Evolutionary conservation across 2,888 invertebrate genomes (phyloP), one percentile per base, ranked within the genome.

Genomic region (Chalcosyrphus nemorum): DNA sequence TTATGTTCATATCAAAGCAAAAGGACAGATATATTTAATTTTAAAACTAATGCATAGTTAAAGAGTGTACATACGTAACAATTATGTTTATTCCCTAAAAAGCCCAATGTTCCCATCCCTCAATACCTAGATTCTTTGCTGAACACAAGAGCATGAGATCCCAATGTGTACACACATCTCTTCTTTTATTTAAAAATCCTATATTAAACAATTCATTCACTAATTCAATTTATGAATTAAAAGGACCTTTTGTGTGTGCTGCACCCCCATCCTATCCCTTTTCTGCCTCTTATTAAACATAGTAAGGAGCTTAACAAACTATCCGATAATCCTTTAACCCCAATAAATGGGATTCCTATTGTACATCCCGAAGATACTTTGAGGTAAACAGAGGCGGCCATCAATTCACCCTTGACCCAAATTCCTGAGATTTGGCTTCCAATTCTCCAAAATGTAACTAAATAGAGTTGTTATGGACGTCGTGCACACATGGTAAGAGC

Each of bases 391-490:
- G 17, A 3, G 57, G 19, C n/a, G 57, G 19, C n/a, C 38, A 57
- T 57, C 38, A 38, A 38, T 24, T 57, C 57, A 57, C 57, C 57
- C 61, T 61, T 61, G 61, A 61, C 61, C 61, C n/a, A 38, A 17
- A 56, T 35, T 35, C n/a, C 11, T 6, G 27, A 56, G 11, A 35
- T 32, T 9, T 32, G 15, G 54, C 6, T 19, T 5, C 29, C 35
- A 4, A 6, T 24, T 2, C 11, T 1, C 2, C 27, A 29, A 29
- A 7, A 15, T 54, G 32, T 19, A 17, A 56, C 56, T n/a, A 54
- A 32, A 54, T 15, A 43, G n/a, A 38, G 19, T 21, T 56, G 19
- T 38, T n/a, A 24, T 32, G 32, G 54, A 52, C 52, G n/a, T n/a
- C 11, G 15, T 15, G 15, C 11, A 7, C 7, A 54, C 32, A 35